These are phyloP conservation scores for Lasioglossum oenotherae DNA, from an alignment of 2,888 invertebrate species.

Conservation along the genomic window DNA sequence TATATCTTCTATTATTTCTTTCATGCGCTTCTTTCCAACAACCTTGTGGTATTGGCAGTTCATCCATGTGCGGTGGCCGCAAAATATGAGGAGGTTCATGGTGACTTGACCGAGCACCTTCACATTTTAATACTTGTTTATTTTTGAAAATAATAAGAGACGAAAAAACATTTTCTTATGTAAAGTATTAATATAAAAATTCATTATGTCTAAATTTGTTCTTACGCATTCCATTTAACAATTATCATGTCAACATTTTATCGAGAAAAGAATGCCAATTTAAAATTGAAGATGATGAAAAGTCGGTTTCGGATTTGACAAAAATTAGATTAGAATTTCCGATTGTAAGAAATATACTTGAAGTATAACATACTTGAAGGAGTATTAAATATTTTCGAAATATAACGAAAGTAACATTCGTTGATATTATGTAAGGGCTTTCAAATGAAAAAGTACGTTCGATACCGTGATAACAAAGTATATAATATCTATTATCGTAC, in stretches of 20 bases:
- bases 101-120: constrained; percentile 67
- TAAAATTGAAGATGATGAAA: neutral
- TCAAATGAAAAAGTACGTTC: constrained; percentile 2
- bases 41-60: constrained; percentile 91
- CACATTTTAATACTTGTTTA: neutral
- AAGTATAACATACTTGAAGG: neutral
- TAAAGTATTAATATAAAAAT: neutral
- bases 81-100: constrained; percentile 38
- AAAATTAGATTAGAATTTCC: neutral
- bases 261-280: neutral
- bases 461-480: neutral
- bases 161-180: neutral
- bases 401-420: constrained; percentile 9
- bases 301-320: neutral
- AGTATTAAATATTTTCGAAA: neutral
- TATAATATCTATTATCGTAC: constrained; percentile 45
- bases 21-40: constrained; percentile 90
- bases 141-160: neutral
- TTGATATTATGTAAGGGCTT: constrained; percentile 57
- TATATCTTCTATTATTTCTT: constrained; percentile 89
- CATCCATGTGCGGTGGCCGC: constrained; percentile 88
- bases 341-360: neutral
- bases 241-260: neutral
- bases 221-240: neutral
- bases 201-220: neutral